Evolutionary conservation across 2,888 invertebrate genomes (phyloP).

Genomic region (Sphaerophoria rueppellii): DNA sequence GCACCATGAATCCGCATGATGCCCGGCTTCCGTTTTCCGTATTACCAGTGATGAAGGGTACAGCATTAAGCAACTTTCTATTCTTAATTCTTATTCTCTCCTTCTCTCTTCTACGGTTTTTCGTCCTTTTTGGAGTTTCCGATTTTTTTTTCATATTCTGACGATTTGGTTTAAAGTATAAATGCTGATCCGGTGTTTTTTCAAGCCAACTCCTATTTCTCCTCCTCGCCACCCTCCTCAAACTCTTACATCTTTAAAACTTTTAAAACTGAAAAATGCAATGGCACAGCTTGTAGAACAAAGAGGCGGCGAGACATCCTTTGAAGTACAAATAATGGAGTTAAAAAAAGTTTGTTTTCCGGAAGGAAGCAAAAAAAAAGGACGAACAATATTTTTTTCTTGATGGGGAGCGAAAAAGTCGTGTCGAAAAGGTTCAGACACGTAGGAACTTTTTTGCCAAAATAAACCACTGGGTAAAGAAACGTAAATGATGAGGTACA

Average conservation of each 20-base stretch:
- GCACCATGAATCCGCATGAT: constrained; percentile 44
- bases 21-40: constrained; percentile 32
- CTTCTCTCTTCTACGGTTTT: constrained; percentile 25
- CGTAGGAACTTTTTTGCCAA: constrained; percentile 61
- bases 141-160: constrained; percentile 29
- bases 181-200: constrained; percentile 60
- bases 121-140: constrained; percentile 60
- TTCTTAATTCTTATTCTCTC: constrained; percentile 17
- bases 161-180: constrained; percentile 38
- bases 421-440: constrained; percentile 63
- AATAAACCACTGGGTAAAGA: constrained; percentile 44
- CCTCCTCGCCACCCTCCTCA: neutral
- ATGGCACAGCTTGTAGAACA: constrained; percentile 66
- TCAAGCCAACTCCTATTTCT: neutral
- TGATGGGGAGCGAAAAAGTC: constrained; percentile 14
- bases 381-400: neutral
- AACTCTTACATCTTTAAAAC: constrained; percentile 21
- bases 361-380: constrained; percentile 1
- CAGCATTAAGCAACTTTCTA: constrained; percentile 42
- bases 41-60: constrained; percentile 38
- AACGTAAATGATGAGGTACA: constrained; percentile 43
- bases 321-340: constrained; percentile 71
- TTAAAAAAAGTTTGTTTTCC: constrained; percentile 57
- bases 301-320: constrained; percentile 73
- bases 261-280: constrained; percentile 59